A percentile compares a stretch with the other conserved stretches of the same genome.
These are phyloP conservation scores for Ips typographus DNA, from an alignment of 1,140 invertebrate species.

Conservation along the genomic window DNA sequence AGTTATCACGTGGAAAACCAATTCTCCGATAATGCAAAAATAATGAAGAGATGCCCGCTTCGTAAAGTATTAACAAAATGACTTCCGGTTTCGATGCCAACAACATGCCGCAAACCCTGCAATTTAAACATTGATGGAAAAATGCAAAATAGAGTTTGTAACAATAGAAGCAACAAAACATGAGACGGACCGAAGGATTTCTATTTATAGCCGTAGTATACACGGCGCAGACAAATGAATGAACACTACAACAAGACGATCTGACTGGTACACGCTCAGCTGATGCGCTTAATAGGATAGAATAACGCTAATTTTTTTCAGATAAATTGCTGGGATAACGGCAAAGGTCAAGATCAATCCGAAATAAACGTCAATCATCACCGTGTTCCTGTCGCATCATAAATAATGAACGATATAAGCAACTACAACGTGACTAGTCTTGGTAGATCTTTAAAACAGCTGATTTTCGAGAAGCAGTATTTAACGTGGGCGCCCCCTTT, in stretches of 20 bases:
- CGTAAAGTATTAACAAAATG: too few species aligned
- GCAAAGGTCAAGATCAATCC: constrained; percentile 12
- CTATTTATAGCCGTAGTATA: constrained; percentile 22
- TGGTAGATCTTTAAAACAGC: too few species aligned
- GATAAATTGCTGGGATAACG: constrained; percentile 17
- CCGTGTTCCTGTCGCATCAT: neutral
- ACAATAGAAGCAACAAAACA: constrained; percentile 20
- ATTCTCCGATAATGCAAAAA: too few species aligned
- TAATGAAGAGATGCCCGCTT: too few species aligned
- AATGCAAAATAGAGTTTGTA: constrained; percentile 9
- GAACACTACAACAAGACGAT: constrained; percentile 13
- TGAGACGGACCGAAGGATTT: constrained; percentile 14
- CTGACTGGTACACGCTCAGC: constrained; percentile 21
- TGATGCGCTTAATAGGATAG: constrained; percentile 27
- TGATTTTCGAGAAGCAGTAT: neutral
- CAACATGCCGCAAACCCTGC: neutral
- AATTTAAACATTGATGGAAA: constrained; percentile 18
- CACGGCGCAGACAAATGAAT: constrained; percentile 19
- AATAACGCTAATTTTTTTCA: constrained; percentile 18
- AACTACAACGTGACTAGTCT: too few species aligned
- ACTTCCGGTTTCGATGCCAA: too few species aligned
- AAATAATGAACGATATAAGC: too few species aligned
- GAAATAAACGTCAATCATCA: neutral
- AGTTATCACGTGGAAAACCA: too few species aligned
- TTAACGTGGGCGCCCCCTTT: constrained; percentile 14